Evolutionary conservation across 2,797 vertebrate genomes (phyloP), one percentile per base, ranked within the genome.

Genomic region (Xenopus petersii): DNA sequence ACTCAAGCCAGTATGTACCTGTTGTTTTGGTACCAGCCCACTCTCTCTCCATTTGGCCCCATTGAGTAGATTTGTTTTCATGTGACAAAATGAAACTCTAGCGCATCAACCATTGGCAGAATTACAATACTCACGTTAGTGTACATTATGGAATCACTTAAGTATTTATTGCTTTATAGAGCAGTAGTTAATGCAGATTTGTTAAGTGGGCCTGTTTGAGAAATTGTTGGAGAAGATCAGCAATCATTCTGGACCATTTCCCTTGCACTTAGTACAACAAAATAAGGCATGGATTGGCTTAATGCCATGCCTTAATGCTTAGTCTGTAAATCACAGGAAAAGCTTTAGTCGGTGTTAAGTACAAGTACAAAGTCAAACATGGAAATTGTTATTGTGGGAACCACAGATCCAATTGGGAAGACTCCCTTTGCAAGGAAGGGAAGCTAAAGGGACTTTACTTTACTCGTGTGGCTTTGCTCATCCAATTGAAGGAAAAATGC

Each of bases 231-330:
- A 15, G 17, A 36, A 60, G 67, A 74, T 71, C 60, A 68, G 66
- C 79, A 76, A 72, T 75, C 68, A 64, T 69, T 58, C 74, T 72
- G 73, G 70, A 46, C 65, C 79, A 76, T 76, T 75, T 76, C 54
- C 74, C 65, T 58, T 56, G 68, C 69, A 73, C 70, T 71, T 72
- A 69, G 13, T 30, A 16, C 21, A 48, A 10, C 58, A 73, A 80
- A 76, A 75, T 80, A 73, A 69, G 46, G n/a, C 42, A 72, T 59
- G 13, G 30, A 64, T 70, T 60, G 60, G 65, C 56, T 42, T 1
- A 13, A 42, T 8, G 67, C 62, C 64, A 76, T 26, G 54, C 47
- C 60, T 75, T 24, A 47, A 64, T 49, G 66, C 54, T 24, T 17
- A 13, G 17, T 51, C 49, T 49, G 49, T 11, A 12, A n/a, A 48